Percentiles rank a stretch among this genome's conserved stretches.
Conservation (phyloP, 2,113 vertebrate species). For the Hemicordylus capensis region DNA sequence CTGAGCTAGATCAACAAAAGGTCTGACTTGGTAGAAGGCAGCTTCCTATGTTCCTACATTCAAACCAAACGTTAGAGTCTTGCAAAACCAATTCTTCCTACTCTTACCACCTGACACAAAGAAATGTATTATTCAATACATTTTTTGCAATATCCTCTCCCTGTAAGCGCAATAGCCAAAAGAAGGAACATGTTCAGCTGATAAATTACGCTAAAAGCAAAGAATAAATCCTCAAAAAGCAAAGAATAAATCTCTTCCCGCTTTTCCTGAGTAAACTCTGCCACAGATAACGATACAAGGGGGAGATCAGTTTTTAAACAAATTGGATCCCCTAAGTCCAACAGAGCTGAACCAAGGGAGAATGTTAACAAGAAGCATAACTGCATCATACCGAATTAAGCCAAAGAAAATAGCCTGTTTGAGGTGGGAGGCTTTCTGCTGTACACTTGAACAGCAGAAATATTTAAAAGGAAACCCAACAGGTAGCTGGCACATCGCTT, state of each 20-base stretch:
- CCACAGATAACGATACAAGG: slow-evolving; percentile 16
- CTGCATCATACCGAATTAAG: rapidly evolving
- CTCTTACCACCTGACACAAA: slow-evolving; percentile 57
- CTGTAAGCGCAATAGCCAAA: background rate
- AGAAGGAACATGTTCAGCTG: slow-evolving; percentile 46
- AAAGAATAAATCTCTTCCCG: slow-evolving; percentile 8
- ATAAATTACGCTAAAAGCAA: slow-evolving; percentile 39
- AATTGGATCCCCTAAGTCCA: background rate
- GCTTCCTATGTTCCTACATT: too few relatives aligned
- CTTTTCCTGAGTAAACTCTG: slow-evolving; percentile 30
- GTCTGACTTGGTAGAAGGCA: too few relatives aligned
- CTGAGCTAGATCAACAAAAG: too few relatives aligned
- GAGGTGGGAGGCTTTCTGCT: background rate
- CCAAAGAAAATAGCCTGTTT: slow-evolving; percentile 47
- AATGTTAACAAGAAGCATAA: background rate
- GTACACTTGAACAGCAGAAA: background rate
- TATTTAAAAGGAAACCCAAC: slow-evolving; percentile 14
- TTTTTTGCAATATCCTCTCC: slow-evolving; percentile 50
- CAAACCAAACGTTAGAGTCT: slow-evolving; percentile 24
- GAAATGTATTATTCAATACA: slow-evolving; percentile 41
- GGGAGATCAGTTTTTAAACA: slow-evolving; percentile 30
- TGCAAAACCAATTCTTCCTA: slow-evolving; percentile 42
- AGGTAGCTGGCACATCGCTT: background rate
- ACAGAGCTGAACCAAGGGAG: background rate
- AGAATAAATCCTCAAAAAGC: slow-evolving; percentile 38